A percentile compares a stretch with the other conserved stretches of the same genome.
Evolutionary conservation across 37 sponge, comb jelly and placozoan species (phyloP).

Genomic region (Theonella swinhoei): DNA sequence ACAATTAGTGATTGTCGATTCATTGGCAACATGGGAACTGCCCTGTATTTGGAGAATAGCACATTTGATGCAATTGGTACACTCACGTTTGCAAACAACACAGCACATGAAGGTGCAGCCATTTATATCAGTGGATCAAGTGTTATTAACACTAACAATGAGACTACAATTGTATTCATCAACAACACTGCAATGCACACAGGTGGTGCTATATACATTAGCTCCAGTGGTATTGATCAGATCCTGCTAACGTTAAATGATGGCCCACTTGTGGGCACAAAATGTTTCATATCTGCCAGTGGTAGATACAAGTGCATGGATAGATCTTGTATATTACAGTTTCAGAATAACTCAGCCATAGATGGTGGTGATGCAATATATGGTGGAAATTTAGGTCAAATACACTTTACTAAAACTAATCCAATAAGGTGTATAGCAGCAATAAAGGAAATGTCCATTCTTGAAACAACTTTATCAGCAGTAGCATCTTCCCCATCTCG

Average conservation of each 20-base stretch:
- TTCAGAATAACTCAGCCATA: not conserved
- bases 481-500: not conserved
- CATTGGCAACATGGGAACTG: not conserved
- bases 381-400: not conserved
- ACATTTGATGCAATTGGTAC: not conserved
- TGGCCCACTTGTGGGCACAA: not conserved
- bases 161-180: not conserved
- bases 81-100: not conserved
- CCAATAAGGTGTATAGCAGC: not conserved
- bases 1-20: not conserved
- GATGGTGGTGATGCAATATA: not conserved
- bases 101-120: not conserved
- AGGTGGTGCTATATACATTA: not conserved
- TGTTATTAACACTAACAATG: not conserved
- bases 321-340: not conserved
- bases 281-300: not conserved
- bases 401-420: not conserved
- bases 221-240: not conserved
- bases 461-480: not conserved
- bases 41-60: not conserved
- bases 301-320: not conserved
- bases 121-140: not conserved
- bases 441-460: not conserved
- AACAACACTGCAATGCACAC: not conserved
- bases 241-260: not conserved